Conservation (phyloP, 2,113 vertebrate species). For the Silurus meridionalis region DNA sequence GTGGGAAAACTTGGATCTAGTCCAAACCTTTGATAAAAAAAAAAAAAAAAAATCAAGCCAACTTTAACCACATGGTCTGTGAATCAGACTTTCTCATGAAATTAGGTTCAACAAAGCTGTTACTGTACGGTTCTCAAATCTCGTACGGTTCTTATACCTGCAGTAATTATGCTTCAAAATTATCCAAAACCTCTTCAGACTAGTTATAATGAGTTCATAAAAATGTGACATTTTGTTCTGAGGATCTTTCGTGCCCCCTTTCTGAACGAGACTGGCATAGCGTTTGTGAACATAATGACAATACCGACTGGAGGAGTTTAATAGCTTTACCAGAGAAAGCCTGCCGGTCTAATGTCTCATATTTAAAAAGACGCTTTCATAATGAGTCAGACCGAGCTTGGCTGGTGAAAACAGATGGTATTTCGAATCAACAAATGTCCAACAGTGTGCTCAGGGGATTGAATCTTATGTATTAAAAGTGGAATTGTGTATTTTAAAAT, state of each 20-base stretch:
- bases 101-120: background rate
- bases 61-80: too few relatives aligned
- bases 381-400: conserved; percentile 58
- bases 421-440: conserved; percentile 48
- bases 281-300: conserved; percentile 66
- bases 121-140: too few relatives aligned
- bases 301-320: conserved; percentile 64
- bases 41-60: background rate
- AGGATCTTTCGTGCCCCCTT: conserved; percentile 45
- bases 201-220: conserved; percentile 49
- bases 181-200: conserved; percentile 25
- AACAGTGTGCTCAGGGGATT: conserved; percentile 35
- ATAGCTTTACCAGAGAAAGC: conserved; percentile 69
- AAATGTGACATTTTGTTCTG: conserved; percentile 57
- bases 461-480: conserved; percentile 46
- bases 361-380: conserved; percentile 63
- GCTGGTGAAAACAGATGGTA: conserved; percentile 51
- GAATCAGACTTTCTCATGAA: background rate
- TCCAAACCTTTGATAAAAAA: too few relatives aligned
- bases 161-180: background rate
- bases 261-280: conserved; percentile 52
- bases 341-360: conserved; percentile 55
- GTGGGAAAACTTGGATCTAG: background rate
- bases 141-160: background rate
- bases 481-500: background rate